Conservation (phyloP, 2,113 vertebrate species). For the Protobothrops flavoviridis region DNA sequence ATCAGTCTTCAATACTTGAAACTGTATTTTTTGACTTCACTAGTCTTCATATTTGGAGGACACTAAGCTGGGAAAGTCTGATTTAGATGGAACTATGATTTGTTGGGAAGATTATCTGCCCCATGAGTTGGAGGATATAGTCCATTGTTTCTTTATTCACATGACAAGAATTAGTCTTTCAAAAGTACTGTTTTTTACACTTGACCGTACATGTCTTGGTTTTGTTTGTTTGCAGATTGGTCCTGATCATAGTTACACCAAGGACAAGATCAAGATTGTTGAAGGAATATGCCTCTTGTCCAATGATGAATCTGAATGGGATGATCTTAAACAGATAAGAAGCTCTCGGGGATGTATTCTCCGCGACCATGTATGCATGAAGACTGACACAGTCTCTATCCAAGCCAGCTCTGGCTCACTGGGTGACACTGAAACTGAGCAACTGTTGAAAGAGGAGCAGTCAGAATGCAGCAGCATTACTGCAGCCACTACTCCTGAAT, state of each 20-base stretch:
- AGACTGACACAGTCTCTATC: slow-evolving; percentile 94
- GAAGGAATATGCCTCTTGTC: slow-evolving; percentile 96
- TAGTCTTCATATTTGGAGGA: background rate
- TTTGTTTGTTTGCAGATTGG: slow-evolving; percentile 69
- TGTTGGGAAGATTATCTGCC: background rate
- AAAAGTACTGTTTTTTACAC: slow-evolving; percentile 39
- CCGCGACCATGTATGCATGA: slow-evolving; percentile 92
- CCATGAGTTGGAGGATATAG: background rate
- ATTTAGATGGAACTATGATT: background rate
- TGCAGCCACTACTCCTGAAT: slow-evolving; percentile 80
- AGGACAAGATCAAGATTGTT: slow-evolving; percentile 97
- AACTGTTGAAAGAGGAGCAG: slow-evolving; percentile 93
- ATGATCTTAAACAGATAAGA: slow-evolving; percentile 94
- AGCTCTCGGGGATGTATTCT: slow-evolving; percentile 88
- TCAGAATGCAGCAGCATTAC: slow-evolving; percentile 95
- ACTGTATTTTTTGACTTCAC: background rate
- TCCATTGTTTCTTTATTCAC: background rate
- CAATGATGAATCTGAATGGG: slow-evolving; percentile 91
- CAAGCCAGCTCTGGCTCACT: slow-evolving; percentile 94
- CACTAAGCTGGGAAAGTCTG: background rate
- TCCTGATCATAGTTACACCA: slow-evolving; percentile 88
- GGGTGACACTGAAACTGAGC: slow-evolving; percentile 94
- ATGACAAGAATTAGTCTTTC: slow-evolving; percentile 11
- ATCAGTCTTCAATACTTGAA: background rate
- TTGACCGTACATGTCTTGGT: slow-evolving; percentile 24